Conservation (phyloP, 2,797 vertebrate genomes). For the Esox masquinongy region DNA sequence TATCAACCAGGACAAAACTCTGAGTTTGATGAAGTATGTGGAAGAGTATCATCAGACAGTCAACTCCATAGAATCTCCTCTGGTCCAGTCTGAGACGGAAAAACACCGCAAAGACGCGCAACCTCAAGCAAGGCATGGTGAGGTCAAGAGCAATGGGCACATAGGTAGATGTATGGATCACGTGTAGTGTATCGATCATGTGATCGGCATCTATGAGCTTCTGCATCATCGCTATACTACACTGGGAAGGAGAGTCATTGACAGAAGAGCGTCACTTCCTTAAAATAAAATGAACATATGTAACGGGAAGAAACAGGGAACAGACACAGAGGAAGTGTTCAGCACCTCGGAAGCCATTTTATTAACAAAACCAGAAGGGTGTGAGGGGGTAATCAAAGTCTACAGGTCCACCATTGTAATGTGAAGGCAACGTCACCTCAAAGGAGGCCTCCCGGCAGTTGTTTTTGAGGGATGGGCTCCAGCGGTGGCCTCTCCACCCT, state of each 20-base stretch:
- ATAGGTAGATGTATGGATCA: not conserved
- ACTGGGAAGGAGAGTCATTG: not conserved
- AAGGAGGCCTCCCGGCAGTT: no score
- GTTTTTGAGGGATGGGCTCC: no score
- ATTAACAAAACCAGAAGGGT: no score
- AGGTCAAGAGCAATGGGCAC: not conserved
- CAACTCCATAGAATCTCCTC: conserved; percentile 44
- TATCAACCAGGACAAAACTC: conserved; percentile 84
- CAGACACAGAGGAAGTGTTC: no score
- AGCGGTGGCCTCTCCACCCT: no score
- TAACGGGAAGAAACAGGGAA: no score
- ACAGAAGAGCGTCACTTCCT: not conserved
- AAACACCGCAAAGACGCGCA: not conserved
- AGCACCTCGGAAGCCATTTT: no score
- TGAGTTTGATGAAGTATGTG: conserved; percentile 75
- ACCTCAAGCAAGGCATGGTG: conserved; percentile 2
- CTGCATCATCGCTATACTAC: not conserved
- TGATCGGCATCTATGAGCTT: not conserved
- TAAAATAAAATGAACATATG: no score
- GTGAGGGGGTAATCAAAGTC: no score
- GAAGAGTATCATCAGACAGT: conserved; percentile 66
- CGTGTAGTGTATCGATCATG: not conserved
- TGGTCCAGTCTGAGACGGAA: conserved; percentile 32
- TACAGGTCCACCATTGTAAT: no score
- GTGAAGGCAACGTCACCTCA: no score